Evolutionary conservation across 1,140 invertebrate species (phyloP).

Genomic region (Mya arenaria): DNA sequence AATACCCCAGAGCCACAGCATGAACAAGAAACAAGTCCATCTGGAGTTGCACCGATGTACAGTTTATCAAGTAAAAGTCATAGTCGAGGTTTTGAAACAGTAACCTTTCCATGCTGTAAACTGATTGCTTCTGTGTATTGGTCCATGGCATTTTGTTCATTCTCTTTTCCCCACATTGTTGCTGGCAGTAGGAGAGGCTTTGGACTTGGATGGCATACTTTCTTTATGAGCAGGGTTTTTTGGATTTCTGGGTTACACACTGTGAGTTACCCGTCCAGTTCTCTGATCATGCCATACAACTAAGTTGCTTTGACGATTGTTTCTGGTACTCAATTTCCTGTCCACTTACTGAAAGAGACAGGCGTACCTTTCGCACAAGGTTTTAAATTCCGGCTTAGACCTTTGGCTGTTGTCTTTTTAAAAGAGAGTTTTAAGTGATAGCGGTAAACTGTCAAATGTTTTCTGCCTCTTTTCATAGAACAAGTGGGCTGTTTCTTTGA

Average conservation of each 20-base stretch:
- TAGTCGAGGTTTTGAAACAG: too few species aligned
- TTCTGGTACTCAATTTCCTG: not conserved
- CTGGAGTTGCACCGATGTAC: too few species aligned
- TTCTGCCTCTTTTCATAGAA: not conserved
- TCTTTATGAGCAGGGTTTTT: slow-evolving; percentile 1
- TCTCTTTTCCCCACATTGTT: too few species aligned
- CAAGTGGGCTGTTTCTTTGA: not conserved
- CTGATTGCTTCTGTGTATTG: too few species aligned
- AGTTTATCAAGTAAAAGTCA: too few species aligned
- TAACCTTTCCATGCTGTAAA: too few species aligned
- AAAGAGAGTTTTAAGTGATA: not conserved
- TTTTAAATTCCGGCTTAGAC: not conserved
- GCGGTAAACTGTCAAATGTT: not conserved
- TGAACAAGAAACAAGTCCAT: too few species aligned
- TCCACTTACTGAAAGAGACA: not conserved
- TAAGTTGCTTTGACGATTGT: not conserved
- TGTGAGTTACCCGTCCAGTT: not conserved
- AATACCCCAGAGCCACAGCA: too few species aligned
- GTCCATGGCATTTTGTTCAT: too few species aligned
- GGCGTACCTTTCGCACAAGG: not conserved
- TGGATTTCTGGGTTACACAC: not conserved
- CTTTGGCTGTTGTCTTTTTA: not conserved
- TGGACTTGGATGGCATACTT: too few species aligned
- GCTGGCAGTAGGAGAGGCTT: too few species aligned
- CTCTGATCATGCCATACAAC: not conserved